These are phyloP conservation scores for Hydractinia symbiolongicarpus DNA, from an alignment of 30 jellyfish, hydroid and myxozoan species.

Conservation along the genomic window DNA sequence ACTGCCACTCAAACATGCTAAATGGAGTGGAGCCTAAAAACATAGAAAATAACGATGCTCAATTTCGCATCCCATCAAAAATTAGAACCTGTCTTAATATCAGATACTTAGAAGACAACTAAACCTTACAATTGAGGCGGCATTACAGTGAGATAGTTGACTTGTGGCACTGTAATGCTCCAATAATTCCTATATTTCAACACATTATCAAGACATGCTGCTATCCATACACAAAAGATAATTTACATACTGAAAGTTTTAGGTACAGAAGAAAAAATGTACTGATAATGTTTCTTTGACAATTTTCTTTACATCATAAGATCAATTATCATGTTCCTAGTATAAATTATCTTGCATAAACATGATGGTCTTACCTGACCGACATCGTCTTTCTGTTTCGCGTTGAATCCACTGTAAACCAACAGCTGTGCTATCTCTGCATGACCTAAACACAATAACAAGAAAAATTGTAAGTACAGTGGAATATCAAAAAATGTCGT, in stretches of 20 bases:
- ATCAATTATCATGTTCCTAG: no score
- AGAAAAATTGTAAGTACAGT: neutral
- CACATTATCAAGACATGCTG: no score
- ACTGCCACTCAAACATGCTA: slow-evolving; percentile 96
- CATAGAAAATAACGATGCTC: neutral
- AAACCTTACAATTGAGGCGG: neutral
- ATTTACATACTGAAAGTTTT: neutral
- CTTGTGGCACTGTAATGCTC: no score
- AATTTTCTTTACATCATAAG: no score
- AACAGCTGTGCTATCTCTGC: slow-evolving; percentile 77
- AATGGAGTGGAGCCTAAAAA: slow-evolving; percentile 90
- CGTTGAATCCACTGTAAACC: slow-evolving; percentile 69
- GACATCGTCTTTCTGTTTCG: slow-evolving; percentile 76
- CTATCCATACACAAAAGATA: no score
- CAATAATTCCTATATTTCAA: no score
- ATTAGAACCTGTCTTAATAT: no score
- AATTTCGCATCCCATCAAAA: no score
- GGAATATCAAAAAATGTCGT: neutral
- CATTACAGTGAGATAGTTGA: neutral
- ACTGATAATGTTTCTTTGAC: no score
- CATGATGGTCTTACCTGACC: slow-evolving; percentile 59
- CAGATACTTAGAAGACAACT: neutral
- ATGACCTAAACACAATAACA: slow-evolving; percentile 35
- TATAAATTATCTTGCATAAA: neutral
- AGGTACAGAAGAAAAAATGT: neutral